phyloP scores from a whole-genome alignment of 2,888 invertebrate genomes.

The Scaptomyza flava region DNA sequence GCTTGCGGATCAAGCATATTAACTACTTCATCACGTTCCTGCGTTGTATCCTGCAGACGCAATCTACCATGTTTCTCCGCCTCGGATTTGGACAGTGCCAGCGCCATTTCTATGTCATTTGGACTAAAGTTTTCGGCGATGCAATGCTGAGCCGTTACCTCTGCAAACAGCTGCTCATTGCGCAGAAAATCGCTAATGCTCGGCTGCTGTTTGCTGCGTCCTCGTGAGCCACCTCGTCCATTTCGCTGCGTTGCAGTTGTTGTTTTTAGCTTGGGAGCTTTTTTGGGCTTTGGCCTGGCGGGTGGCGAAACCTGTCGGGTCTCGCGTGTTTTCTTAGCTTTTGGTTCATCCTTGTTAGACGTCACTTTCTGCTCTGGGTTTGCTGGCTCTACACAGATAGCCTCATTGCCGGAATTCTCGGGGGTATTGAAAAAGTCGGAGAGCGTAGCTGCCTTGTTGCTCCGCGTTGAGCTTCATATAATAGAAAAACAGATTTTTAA shows the following conservation, averaged over 20 bases:
- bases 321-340: constrained; percentile 38
- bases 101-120: constrained; percentile 88
- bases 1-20: constrained; percentile 48
- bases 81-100: constrained; percentile 88
- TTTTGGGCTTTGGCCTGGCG: constrained; percentile 59
- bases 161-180: constrained; percentile 82
- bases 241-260: constrained; percentile 22
- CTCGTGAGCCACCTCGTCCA: constrained; percentile 40
- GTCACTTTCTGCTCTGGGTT: constrained; percentile 7
- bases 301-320: constrained; percentile 58
- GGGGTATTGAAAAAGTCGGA: constrained; percentile 69
- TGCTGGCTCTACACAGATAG: neutral
- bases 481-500: constrained; percentile 38
- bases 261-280: constrained; percentile 66
- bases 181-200: constrained; percentile 81
- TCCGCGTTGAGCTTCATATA: constrained; percentile 63
- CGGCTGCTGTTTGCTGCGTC: constrained; percentile 69
- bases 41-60: constrained; percentile 36
- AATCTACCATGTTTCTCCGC: constrained; percentile 60
- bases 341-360: constrained; percentile 29
- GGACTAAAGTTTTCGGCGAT: constrained; percentile 86
- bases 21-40: constrained; percentile 50
- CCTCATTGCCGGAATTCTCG: constrained; percentile 26
- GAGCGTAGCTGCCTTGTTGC: constrained; percentile 43
- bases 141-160: constrained; percentile 82